Base-by-base conservation (phyloP, 2,888 invertebrate species). In the Meiosimyza decipiens region DNA sequence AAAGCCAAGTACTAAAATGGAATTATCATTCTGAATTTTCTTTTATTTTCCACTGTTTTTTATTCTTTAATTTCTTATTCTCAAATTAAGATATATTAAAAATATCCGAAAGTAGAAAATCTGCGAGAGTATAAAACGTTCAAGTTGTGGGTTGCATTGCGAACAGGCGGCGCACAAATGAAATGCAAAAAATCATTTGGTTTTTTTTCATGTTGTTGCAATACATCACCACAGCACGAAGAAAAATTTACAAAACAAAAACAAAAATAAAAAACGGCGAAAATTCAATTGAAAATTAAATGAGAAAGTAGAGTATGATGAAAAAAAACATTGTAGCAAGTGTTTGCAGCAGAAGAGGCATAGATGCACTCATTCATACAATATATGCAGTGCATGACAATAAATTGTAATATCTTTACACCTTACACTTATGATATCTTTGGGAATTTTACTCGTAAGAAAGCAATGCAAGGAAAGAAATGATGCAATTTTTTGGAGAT, bases 21-120 rank as follows among this genome's bases (percentile, higher is more conserved):
- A 68, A 68, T 22, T 68, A 57, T 57, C 68, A 68, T 68, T 57
- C 16, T 47, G 28, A 47, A 57, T 68, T 16, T 57, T 7, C n/a
- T 47, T 28, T 59, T 59, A 5, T 59, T 59, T 68, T 18, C 64
- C 16, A 49, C 22, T 50, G 15, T 22, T 60, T 33, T 55, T 13
- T 28, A 6, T 33, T 15, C n/a, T 40, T 3, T n/a, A 7, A 9
- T 59, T 33, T 60, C 18, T 40, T n/a, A 11, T 40, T 62, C 28
- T 62, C 12, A 62, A n/a, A 62, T 7, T 22, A n/a, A 33, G 15
- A 15, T 47, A 6, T 40, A n/a, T 33, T n/a, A 62, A 62, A 60
- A 62, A 57, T 18, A 57, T 18, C 9, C 13, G 22, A 16, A 57
- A 57, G 22, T 22, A 57, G 15, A 16, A 55, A 62, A 33, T 40